phyloP scores from a whole-genome alignment of 1,140 invertebrate genomes.

The Gonioctena quinquepunctata region DNA sequence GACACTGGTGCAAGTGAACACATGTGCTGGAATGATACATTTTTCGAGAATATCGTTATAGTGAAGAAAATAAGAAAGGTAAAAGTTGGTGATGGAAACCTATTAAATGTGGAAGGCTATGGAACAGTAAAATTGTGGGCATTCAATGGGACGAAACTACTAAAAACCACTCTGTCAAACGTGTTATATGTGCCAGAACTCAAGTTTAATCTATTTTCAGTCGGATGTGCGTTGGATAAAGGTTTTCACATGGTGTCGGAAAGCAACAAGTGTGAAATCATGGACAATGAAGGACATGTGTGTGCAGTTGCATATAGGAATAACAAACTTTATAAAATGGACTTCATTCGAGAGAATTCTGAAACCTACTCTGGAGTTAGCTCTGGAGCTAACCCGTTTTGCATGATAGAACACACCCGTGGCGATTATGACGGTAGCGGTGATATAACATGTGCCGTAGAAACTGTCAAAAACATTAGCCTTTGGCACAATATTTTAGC shows the following conservation, averaged over 20 bases:
- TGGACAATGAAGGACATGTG: conserved; percentile 36
- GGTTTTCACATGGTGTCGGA: conserved; percentile 38
- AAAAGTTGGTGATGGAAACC: neutral
- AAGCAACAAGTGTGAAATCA: conserved; percentile 36
- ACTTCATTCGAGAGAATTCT: neutral
- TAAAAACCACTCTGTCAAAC: neutral
- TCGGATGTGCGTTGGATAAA: conserved; percentile 40
- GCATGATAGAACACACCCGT: neutral
- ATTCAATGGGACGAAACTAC: conserved; percentile 2
- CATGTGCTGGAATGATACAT: conserved; percentile 9
- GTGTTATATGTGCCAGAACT: conserved; percentile 51
- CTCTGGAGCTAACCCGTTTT: neutral
- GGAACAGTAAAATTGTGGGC: neutral
- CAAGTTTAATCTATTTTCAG: conserved; percentile 52
- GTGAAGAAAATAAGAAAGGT: neutral
- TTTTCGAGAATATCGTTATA: neutral
- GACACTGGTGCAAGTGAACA: conserved; percentile 5
- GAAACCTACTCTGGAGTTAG: too few species aligned
- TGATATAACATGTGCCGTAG: too few species aligned
- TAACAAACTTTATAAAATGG: neutral
- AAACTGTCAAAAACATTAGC: neutral
- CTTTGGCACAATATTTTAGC: neutral
- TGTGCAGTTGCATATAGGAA: conserved; percentile 31
- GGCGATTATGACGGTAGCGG: neutral
- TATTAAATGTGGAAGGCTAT: neutral